Conservation (phyloP, 1,140 invertebrate species). For the Hirudo medicinalis region DNA sequence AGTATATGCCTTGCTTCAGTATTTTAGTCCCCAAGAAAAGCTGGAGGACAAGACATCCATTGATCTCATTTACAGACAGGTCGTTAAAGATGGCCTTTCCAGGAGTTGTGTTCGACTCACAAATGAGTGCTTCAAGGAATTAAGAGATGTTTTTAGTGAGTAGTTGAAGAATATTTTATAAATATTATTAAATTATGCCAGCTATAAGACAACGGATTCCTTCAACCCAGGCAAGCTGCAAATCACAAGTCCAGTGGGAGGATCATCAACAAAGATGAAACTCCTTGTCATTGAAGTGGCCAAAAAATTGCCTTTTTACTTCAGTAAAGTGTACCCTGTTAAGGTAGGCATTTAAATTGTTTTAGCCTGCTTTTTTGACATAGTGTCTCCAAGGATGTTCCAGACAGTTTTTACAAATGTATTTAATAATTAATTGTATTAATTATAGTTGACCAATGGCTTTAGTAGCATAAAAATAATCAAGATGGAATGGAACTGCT, state of each 20-base stretch:
- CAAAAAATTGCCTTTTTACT: slow-evolving; percentile 7
- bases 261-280: neutral
- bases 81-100: neutral
- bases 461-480: neutral
- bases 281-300: neutral
- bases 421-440: neutral
- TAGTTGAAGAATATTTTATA: too few relatives aligned
- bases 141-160: neutral
- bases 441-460: neutral
- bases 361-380: too few relatives aligned
- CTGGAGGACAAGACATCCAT: neutral
- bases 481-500: neutral
- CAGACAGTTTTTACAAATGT: too few relatives aligned
- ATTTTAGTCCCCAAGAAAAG: neutral
- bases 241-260: neutral
- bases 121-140: neutral
- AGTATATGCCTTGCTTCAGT: neutral
- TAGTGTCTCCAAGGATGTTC: too few relatives aligned
- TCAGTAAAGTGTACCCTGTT: neutral
- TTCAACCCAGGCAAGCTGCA: neutral
- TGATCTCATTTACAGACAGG: slow-evolving; percentile 11
- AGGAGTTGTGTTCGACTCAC: neutral
- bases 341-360: neutral
- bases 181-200: too few relatives aligned
- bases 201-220: too few relatives aligned